phyloP scores from a whole-genome alignment of 2,113 vertebrate species.

The Actenoides hombroni region DNA sequence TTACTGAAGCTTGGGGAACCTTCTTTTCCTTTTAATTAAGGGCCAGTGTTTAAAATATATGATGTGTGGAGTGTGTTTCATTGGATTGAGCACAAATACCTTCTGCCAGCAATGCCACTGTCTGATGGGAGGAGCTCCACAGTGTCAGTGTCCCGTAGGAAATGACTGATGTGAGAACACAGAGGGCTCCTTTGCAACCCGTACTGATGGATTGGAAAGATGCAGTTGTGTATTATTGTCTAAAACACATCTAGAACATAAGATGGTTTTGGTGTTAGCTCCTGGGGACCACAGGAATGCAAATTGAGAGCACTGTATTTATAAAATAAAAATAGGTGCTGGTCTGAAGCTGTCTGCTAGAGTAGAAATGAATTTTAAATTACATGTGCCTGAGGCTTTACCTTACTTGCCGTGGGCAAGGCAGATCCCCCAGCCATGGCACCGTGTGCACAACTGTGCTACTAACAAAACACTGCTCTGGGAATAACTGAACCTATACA shows the following conservation, averaged over 20 bases:
- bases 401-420: constrained; percentile 68
- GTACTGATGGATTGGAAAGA: constrained; percentile 27
- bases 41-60: background rate
- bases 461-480: constrained; percentile 49
- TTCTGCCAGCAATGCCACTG: background rate
- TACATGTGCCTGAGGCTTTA: constrained; percentile 59
- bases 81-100: background rate
- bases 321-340: constrained; percentile 65
- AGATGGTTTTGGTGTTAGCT: constrained; percentile 31
- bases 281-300: constrained; percentile 36
- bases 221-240: constrained; percentile 30
- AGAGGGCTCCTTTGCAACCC: background rate
- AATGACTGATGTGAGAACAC: background rate
- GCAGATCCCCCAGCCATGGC: constrained; percentile 47
- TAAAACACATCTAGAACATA: constrained; percentile 21
- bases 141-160: background rate
- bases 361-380: constrained; percentile 72
- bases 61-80: fast-evolving
- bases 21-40: background rate
- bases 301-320: constrained; percentile 47
- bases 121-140: background rate
- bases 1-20: background rate
- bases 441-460: constrained; percentile 39
- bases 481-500: constrained; percentile 52
- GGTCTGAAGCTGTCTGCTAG: constrained; percentile 43